A percentile compares a stretch with the other conserved stretches of the same genome.
Conservation (phyloP, 2,888 invertebrate species). For the Neoscelio sp. region DNA sequence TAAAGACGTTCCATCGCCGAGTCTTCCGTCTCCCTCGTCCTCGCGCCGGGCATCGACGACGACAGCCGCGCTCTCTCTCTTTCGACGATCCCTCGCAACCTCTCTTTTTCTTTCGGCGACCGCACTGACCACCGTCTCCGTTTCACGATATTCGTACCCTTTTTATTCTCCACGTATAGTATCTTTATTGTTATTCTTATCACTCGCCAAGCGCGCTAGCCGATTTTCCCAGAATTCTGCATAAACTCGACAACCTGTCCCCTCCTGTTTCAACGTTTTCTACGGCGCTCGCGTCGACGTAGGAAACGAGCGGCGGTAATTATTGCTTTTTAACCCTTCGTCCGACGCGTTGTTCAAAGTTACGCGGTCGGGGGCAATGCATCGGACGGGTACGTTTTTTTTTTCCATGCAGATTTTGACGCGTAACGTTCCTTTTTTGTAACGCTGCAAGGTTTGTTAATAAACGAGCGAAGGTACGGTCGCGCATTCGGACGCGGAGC, state of each 20-base stretch:
- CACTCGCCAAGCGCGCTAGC: conserved; percentile 59
- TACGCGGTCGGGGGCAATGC: too few species aligned
- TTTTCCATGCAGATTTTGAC: too few species aligned
- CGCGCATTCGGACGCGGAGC: too few species aligned
- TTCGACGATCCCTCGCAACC: conserved; percentile 12
- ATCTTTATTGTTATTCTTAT: conserved; percentile 68
- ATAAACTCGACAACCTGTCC: conserved; percentile 57
- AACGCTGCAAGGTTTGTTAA: too few species aligned
- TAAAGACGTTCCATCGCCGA: conserved; percentile 62
- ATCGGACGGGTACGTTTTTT: too few species aligned
- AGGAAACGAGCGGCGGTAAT: conserved; percentile 28
- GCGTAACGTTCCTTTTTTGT: too few species aligned
- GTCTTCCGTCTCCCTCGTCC: conserved; percentile 22
- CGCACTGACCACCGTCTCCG: conserved; percentile 8
- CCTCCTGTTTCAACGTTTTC: conserved; percentile 27
- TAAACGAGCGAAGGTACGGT: too few species aligned
- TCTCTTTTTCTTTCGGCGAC: conserved; percentile 21
- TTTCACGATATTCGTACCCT: conserved; percentile 51
- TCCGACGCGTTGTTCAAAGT: too few species aligned
- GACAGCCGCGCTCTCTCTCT: not conserved
- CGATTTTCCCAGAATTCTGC: conserved; percentile 62
- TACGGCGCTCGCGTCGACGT: conserved; percentile 44
- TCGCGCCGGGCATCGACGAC: conserved; percentile 1
- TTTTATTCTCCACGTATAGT: conserved; percentile 60
- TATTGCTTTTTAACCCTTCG: conserved; percentile 47